Percentiles rank a stretch among this genome's conserved stretches.
These are phyloP conservation scores for Symphodus melops DNA, from an alignment of 2,113 vertebrate genomes.

Conservation along the genomic window DNA sequence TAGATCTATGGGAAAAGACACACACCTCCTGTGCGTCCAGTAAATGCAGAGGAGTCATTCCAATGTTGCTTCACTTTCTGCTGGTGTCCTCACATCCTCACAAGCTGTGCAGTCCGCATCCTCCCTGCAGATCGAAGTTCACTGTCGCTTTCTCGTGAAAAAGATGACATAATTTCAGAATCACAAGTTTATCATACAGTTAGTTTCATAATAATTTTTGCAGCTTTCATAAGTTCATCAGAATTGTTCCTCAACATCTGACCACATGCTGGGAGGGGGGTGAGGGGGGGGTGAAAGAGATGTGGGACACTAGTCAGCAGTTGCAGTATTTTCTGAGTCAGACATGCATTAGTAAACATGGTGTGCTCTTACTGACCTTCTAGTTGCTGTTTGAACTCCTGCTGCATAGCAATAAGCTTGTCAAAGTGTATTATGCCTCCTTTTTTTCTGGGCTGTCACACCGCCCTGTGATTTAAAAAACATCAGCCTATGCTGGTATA, in stretches of 20 bases:
- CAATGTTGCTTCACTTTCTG: conserved; percentile 14
- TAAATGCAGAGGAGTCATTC: conserved; percentile 5
- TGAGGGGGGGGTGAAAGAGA: conserved; percentile 9
- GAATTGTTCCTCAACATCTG: background rate
- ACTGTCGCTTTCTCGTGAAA: background rate
- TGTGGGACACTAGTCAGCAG: background rate
- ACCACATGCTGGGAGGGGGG: background rate
- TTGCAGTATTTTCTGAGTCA: conserved; percentile 32
- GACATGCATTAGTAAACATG: conserved; percentile 38
- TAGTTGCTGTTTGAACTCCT: conserved; percentile 18
- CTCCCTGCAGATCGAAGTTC: background rate
- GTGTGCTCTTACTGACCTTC: conserved; percentile 45
- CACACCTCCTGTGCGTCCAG: background rate
- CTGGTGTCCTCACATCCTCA: conserved; percentile 15
- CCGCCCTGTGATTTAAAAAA: conserved; percentile 6
- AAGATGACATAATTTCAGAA: background rate
- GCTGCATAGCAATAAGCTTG: conserved; percentile 48
- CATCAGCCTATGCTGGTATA: conserved; percentile 2
- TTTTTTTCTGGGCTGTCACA: conserved; percentile 23
- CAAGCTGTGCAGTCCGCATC: background rate
- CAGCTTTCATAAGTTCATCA: background rate
- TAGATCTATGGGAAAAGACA: background rate
- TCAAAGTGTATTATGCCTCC: conserved; percentile 22
- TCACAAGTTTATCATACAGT: background rate
- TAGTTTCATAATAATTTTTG: background rate